A percentile compares a stretch with the other conserved stretches of the same genome.
Conservation (phyloP, 2,113 vertebrate species). For the Phalacrocorax brasilianus region DNA sequence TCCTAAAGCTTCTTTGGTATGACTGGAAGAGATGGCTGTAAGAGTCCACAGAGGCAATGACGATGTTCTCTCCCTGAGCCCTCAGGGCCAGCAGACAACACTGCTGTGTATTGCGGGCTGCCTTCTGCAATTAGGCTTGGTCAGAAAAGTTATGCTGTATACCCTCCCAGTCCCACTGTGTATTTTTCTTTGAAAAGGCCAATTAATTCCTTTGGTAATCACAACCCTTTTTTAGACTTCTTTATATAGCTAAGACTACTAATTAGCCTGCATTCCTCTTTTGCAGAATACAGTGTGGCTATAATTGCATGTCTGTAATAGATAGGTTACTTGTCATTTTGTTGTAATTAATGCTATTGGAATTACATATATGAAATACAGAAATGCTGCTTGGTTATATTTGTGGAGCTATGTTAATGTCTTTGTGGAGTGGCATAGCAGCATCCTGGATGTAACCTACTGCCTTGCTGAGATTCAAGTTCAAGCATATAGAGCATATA, state of each 20-base stretch:
- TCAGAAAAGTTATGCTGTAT: background rate
- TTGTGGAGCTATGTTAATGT: background rate
- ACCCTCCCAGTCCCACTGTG: accelerated
- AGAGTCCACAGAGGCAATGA: too few relatives aligned
- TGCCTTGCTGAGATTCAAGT: background rate
- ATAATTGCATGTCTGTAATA: background rate
- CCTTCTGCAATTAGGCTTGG: background rate
- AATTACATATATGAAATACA: background rate
- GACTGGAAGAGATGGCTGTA: background rate
- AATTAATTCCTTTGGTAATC: background rate
- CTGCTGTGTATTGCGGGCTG: background rate
- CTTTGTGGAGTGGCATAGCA: background rate
- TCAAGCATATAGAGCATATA: background rate
- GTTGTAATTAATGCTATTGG: background rate
- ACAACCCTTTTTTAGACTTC: background rate
- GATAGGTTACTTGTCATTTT: background rate
- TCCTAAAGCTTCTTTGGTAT: background rate
- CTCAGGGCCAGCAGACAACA: too few relatives aligned
- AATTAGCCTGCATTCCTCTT: background rate
- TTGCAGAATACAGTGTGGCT: background rate
- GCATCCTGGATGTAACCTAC: background rate
- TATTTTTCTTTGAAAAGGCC: background rate
- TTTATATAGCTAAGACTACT: background rate
- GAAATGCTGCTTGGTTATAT: background rate
- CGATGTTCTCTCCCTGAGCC: too few relatives aligned